Evolutionary conservation across 2,797 vertebrate genomes (phyloP).

Genomic region (Lacerta agilis): DNA sequence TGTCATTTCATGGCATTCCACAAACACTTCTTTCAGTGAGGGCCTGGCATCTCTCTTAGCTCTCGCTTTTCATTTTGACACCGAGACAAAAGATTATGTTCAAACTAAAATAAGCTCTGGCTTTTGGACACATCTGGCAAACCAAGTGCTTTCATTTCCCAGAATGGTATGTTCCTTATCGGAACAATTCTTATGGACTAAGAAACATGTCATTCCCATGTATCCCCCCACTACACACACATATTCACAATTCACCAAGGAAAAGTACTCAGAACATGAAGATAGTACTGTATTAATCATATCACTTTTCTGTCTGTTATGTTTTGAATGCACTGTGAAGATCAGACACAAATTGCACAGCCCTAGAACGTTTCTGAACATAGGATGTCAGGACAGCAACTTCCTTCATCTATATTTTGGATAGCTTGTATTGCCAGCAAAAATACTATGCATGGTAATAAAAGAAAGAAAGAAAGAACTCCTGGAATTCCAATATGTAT

Average conservation of each 20-base stretch:
- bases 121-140: not conserved
- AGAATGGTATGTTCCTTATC: conserved; percentile 18
- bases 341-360: not conserved
- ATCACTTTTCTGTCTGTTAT: not conserved
- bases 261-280: not conserved
- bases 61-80: not conserved
- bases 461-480: too few relatives aligned
- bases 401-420: not conserved
- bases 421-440: not conserved
- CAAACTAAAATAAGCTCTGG: not conserved
- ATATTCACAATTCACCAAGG: not conserved
- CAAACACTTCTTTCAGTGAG: not conserved
- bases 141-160: conserved; percentile 6
- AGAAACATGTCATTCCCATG: not conserved
- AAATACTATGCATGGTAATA: not conserved
- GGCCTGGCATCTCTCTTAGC: not conserved
- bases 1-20: not conserved
- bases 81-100: conserved; percentile 26
- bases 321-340: not conserved
- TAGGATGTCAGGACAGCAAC: not conserved
- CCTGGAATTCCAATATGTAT: not conserved
- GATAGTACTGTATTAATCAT: not conserved
- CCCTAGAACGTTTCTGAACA: not conserved
- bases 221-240: too few relatives aligned
- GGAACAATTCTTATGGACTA: not conserved